A percentile compares a stretch with the other conserved stretches of the same genome.
Evolutionary conservation across 30 jellyfish, hydroid and myxozoan species (phyloP).

Genomic region (Aurelia aurita): DNA sequence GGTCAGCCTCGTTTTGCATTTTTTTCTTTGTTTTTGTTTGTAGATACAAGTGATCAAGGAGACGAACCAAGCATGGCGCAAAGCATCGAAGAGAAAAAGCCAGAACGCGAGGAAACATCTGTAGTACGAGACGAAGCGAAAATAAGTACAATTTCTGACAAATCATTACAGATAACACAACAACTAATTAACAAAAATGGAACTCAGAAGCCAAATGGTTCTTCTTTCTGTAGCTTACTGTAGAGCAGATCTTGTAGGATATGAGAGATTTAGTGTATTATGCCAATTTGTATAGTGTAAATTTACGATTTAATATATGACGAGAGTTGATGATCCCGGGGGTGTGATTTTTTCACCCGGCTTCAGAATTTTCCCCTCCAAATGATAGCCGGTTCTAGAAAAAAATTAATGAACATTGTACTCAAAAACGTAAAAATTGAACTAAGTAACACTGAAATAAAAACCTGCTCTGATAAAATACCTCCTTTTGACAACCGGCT

Average conservation of each 20-base stretch:
- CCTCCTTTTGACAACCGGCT: too few species aligned
- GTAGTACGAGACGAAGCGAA: slow-evolving; percentile 2
- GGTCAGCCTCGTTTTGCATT: too few species aligned
- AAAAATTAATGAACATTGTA: too few species aligned
- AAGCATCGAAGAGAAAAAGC: neutral
- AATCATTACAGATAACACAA: slow-evolving; percentile 10
- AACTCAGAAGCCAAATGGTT: neutral
- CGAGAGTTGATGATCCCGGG: too few species aligned
- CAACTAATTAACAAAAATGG: neutral
- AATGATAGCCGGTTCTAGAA: neutral
- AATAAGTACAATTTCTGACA: slow-evolving; percentile 8
- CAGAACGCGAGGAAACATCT: neutral
- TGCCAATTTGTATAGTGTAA: too few species aligned
- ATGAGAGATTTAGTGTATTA: too few species aligned
- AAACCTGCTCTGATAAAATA: too few species aligned
- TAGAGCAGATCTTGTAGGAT: neutral
- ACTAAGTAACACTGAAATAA: too few species aligned
- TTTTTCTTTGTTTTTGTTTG: too few species aligned
- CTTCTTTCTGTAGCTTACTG: slow-evolving; percentile 7
- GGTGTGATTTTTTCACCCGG: too few species aligned
- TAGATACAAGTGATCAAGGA: neutral
- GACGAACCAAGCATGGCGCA: neutral
- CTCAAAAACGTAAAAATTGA: too few species aligned
- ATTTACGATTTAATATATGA: too few species aligned
- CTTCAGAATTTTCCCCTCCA: neutral